These are phyloP conservation scores for Pedionomus torquatus DNA, from an alignment of 2,113 vertebrate genomes.

Conservation along the genomic window DNA sequence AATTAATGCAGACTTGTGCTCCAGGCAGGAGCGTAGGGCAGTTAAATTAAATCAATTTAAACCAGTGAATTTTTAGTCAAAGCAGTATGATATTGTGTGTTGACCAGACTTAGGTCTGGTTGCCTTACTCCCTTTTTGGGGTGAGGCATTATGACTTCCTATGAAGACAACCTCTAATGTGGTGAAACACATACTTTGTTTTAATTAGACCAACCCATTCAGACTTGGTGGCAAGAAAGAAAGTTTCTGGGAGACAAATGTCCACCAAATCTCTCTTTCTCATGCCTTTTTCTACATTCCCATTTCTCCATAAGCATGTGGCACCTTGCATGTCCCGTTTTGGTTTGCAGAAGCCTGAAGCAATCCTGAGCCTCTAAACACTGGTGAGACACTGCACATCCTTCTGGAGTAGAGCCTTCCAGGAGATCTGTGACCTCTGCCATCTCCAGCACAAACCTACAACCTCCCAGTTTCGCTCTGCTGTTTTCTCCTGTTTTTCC, in stretches of 20 bases:
- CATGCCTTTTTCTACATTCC: not conserved
- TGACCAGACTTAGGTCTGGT: not conserved
- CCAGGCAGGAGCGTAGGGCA: not conserved
- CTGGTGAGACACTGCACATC: accelerated
- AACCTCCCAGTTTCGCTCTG: not conserved
- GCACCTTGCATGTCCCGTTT: not conserved
- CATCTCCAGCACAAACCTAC: not conserved
- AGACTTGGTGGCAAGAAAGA: not conserved
- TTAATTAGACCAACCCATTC: not conserved
- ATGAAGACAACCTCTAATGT: not conserved
- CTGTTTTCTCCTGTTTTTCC: not conserved
- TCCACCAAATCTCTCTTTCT: not conserved
- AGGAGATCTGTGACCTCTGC: not conserved
- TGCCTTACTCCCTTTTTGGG: not conserved
- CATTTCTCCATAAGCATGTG: not conserved
- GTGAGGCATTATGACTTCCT: not conserved
- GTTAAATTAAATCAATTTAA: constrained; percentile 27
- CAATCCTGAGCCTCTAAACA: not conserved
- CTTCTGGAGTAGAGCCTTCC: not conserved
- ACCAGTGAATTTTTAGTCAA: accelerated
- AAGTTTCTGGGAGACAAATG: not conserved
- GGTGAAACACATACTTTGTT: not conserved
- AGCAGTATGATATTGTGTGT: not conserved
- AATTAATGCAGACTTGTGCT: constrained; percentile 27
- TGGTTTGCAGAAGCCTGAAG: not conserved